Evolutionary conservation across 2,797 vertebrate genomes (phyloP).

Genomic region (Anguilla megastoma): DNA sequence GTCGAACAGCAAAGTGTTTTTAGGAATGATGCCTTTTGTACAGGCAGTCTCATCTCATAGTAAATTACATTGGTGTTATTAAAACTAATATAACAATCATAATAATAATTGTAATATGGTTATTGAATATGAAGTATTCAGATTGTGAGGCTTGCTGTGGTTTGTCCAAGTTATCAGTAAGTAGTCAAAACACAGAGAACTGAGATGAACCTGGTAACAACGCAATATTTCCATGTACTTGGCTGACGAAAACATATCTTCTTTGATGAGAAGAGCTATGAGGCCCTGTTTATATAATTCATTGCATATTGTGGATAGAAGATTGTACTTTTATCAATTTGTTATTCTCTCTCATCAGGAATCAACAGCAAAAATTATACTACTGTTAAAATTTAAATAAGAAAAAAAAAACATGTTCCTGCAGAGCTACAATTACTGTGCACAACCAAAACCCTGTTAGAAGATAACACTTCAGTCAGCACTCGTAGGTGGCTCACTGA

Average conservation of each 20-base stretch:
- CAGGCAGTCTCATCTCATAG: background rate
- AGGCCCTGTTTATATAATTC: background rate
- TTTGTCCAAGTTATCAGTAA: background rate
- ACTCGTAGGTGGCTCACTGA: background rate
- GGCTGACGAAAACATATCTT: background rate
- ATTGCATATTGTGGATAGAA: background rate
- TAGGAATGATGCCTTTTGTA: background rate
- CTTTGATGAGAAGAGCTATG: background rate
- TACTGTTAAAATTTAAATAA: background rate
- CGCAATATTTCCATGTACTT: background rate
- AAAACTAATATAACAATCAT: background rate
- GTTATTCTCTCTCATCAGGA: background rate
- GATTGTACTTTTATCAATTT: background rate
- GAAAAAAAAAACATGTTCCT: background rate
- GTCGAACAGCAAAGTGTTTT: conserved; percentile 1
- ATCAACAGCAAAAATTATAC: background rate
- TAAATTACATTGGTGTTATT: background rate
- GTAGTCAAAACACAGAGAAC: background rate
- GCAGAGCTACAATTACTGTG: background rate
- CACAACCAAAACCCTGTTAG: background rate
- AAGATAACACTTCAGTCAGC: background rate
- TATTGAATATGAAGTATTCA: background rate
- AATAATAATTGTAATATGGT: background rate
- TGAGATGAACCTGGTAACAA: background rate
- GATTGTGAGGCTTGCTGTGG: background rate